Percentiles rank a stretch among this genome's conserved stretches.
phyloP scores from a whole-genome alignment of 2,113 vertebrate genomes.

The Jacana jacana region DNA sequence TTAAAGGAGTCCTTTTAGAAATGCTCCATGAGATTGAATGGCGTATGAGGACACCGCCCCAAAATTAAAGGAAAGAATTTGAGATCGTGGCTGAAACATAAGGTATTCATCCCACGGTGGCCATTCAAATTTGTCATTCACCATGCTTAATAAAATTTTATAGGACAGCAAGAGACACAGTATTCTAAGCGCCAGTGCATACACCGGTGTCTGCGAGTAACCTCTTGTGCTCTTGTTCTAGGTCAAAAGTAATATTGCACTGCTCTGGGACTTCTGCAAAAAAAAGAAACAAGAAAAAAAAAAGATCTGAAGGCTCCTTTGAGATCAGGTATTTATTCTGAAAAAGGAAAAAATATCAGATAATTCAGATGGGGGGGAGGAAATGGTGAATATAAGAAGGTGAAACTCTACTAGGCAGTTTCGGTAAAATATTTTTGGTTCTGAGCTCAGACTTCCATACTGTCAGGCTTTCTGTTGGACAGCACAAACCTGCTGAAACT shows the following conservation, averaged over 20 bases:
- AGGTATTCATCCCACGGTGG: slow-evolving; percentile 16
- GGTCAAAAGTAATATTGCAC: background rate
- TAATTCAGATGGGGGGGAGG: background rate
- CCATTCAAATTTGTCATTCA: slow-evolving; percentile 8
- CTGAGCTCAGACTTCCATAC: background rate
- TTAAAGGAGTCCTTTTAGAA: background rate
- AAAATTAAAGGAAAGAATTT: background rate
- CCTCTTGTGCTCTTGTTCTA: background rate
- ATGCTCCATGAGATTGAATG: background rate
- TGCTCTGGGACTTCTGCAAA: background rate
- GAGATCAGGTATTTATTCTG: background rate
- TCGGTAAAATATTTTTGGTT: background rate
- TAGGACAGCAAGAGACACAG: background rate
- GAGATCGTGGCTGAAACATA: slow-evolving; percentile 5
- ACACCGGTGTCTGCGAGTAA: background rate
- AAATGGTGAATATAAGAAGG: background rate
- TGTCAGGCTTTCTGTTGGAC: background rate
- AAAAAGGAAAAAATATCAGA: background rate
- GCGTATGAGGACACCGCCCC: background rate
- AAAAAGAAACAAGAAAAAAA: background rate
- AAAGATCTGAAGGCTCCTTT: background rate
- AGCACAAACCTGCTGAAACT: background rate
- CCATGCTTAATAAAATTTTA: slow-evolving; percentile 38
- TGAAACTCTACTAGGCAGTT: background rate
- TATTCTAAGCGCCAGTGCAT: background rate